Percentiles rank a stretch among this genome's conserved stretches.
These are phyloP conservation scores for Xenopus laevis DNA, from an alignment of 2,113 vertebrate species.

Conservation along the genomic window DNA sequence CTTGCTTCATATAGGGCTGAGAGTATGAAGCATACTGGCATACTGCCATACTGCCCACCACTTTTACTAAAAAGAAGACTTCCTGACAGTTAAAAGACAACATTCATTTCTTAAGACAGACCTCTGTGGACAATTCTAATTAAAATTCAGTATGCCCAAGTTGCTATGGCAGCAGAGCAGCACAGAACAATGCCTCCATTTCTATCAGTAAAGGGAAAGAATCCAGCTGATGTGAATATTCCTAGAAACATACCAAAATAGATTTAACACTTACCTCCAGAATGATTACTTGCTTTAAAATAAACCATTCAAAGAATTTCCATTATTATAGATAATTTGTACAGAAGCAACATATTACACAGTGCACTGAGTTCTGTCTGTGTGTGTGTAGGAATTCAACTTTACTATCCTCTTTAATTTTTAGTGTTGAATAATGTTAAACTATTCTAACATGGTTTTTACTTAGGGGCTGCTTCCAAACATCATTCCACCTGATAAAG, in stretches of 20 bases:
- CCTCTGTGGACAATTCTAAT: conserved; percentile 53
- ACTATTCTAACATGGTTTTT: too few species aligned
- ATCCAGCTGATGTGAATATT: conserved; percentile 41
- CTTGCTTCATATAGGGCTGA: neutral
- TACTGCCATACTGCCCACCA: neutral
- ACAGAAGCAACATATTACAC: too few species aligned
- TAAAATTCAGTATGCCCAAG: conserved; percentile 56
- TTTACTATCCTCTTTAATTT: too few species aligned
- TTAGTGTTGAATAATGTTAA: too few species aligned
- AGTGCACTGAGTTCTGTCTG: too few species aligned
- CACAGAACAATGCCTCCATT: conserved; percentile 54
- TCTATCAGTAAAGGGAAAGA: conserved; percentile 45
- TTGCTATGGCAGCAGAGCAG: conserved; percentile 62
- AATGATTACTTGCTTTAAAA: too few species aligned
- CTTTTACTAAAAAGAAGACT: conserved; percentile 9
- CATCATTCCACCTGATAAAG: too few species aligned
- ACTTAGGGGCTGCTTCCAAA: too few species aligned
- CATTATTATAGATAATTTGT: too few species aligned
- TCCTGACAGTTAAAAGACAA: conserved; percentile 13
- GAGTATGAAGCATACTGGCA: neutral
- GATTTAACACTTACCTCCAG: neutral
- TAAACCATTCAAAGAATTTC: too few species aligned
- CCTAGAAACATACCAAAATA: conserved; percentile 4
- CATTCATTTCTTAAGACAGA: conserved; percentile 54
- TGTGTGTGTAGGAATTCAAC: too few species aligned